phyloP scores from a whole-genome alignment of 2,888 invertebrate species.

The Onchidella celtica region DNA sequence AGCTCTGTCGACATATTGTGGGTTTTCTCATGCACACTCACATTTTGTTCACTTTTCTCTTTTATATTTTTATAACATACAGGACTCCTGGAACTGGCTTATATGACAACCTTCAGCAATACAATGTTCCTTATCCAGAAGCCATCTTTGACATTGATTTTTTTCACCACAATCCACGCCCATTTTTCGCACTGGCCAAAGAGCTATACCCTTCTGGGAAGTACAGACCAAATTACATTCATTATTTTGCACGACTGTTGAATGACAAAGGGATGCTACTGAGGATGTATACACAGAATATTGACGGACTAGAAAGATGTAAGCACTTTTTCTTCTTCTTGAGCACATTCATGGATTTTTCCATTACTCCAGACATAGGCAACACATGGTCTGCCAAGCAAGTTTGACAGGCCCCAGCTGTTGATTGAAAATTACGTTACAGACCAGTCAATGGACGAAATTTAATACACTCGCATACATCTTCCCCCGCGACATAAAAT shows the following conservation, averaged over 20 bases:
- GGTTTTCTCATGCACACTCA: too few species aligned
- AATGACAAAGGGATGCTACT: conserved; percentile 79
- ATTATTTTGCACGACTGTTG: conserved; percentile 80
- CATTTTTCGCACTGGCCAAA: conserved; percentile 81
- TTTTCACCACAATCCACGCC: conserved; percentile 79
- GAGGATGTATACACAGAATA: conserved; percentile 81
- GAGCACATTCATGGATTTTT: background rate
- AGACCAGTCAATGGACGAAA: too few species aligned
- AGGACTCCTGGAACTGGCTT: conserved; percentile 81
- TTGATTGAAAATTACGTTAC: too few species aligned
- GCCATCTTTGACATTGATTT: conserved; percentile 81
- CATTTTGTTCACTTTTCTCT: too few species aligned
- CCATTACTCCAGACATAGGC: too few species aligned
- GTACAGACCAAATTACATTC: conserved; percentile 80
- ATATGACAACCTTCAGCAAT: conserved; percentile 81
- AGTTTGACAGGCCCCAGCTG: too few species aligned
- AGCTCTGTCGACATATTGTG: too few species aligned
- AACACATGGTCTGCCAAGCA: too few species aligned
- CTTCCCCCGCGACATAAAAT: too few species aligned
- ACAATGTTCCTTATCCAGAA: conserved; percentile 81
- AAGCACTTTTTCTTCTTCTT: conserved; percentile 57
- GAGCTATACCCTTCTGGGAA: conserved; percentile 80
- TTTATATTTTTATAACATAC: conserved; percentile 34
- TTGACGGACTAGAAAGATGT: conserved; percentile 81
- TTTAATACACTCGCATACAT: too few species aligned